A percentile compares a stretch with the other conserved stretches of the same genome.
Evolutionary conservation across 2,888 invertebrate genomes (phyloP).

Genomic region (Diabrotica balteata): DNA sequence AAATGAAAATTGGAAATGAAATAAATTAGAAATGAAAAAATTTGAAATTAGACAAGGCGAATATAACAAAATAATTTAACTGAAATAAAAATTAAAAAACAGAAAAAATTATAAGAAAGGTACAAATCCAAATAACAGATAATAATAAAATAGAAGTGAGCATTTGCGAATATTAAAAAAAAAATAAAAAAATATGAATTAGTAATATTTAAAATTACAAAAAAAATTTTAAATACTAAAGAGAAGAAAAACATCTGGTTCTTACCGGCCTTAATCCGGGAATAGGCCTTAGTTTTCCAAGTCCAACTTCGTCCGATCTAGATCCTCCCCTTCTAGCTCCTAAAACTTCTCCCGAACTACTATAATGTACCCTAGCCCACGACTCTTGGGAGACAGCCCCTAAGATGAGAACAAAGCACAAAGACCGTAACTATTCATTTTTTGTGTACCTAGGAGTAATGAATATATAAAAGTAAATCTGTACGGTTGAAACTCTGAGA

Average conservation of each 20-base stretch:
- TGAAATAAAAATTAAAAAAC: too few relatives aligned
- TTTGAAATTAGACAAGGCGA: too few relatives aligned
- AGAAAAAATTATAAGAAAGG: too few relatives aligned
- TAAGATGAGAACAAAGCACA: neutral
- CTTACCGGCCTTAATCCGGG: neutral
- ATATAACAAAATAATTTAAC: too few relatives aligned
- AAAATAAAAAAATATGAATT: too few relatives aligned
- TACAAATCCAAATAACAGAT: too few relatives aligned
- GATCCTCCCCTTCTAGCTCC: neutral
- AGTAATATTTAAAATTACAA: too few relatives aligned
- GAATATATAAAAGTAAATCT: neutral
- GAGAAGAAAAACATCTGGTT: neutral
- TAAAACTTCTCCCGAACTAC: neutral
- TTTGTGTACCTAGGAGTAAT: neutral
- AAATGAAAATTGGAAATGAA: too few relatives aligned
- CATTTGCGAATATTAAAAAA: too few relatives aligned
- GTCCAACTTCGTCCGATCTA: neutral
- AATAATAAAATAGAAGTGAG: too few relatives aligned
- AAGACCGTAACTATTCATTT: neutral
- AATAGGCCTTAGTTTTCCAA: neutral
- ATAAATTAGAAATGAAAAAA: too few relatives aligned
- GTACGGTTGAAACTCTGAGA: neutral
- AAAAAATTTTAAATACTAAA: too few relatives aligned
- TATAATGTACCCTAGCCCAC: neutral
- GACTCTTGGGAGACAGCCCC: neutral